Conservation (phyloP, 2,113 vertebrate genomes). For the Tychaedon coryphoeus region DNA sequence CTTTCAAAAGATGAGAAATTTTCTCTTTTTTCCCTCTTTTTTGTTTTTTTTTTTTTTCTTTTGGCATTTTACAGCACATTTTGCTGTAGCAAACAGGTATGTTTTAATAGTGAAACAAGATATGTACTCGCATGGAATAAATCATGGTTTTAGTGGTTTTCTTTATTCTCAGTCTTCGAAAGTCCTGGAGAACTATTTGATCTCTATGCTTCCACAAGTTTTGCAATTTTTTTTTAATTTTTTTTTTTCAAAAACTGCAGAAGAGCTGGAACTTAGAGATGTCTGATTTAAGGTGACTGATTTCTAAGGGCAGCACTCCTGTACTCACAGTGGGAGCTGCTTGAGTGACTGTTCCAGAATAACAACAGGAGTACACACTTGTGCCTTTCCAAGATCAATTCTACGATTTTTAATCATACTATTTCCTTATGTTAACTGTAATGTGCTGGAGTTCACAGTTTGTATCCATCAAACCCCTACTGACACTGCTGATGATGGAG, state of each 20-base stretch:
- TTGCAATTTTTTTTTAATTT: background rate
- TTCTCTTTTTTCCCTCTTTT: background rate
- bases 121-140: background rate
- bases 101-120: slow-evolving; percentile 2
- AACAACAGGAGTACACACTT: background rate
- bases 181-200: background rate
- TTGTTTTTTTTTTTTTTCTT: background rate
- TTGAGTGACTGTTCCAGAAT: background rate
- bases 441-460: background rate
- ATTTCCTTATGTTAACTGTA: background rate
- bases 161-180: background rate
- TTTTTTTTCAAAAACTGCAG: background rate
- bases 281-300: background rate
- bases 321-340: background rate
- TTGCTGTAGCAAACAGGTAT: background rate
- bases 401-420: background rate
- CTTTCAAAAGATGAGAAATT: background rate
- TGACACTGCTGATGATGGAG: background rate
- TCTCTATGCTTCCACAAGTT: background rate
- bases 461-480: background rate
- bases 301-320: background rate
- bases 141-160: background rate
- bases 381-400: background rate
- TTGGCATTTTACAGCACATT: background rate
- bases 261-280: background rate